These are phyloP conservation scores for Dallia pectoralis DNA, from an alignment of 2,797 vertebrate genomes.

Conservation along the genomic window DNA sequence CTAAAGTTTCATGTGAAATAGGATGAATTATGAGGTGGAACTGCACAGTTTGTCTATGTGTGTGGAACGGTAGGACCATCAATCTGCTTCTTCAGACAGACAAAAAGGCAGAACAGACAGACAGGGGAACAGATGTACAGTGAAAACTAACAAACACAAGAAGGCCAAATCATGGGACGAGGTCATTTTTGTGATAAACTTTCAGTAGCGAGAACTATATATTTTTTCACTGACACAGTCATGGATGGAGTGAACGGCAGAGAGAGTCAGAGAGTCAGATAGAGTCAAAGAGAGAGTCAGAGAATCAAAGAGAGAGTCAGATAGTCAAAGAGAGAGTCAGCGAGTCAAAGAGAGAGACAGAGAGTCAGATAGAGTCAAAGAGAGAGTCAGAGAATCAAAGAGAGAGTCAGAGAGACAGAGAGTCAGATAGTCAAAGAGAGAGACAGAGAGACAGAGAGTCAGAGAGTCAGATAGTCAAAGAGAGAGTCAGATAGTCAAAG, in stretches of 20 bases:
- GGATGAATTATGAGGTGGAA: neutral
- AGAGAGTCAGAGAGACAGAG: neutral
- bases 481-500: neutral
- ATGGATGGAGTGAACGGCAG: neutral
- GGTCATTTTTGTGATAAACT: neutral
- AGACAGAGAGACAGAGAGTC: neutral
- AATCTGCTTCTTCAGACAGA: constrained; percentile 1
- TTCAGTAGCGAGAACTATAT: neutral
- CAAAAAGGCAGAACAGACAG: constrained; percentile 2
- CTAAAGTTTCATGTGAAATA: neutral
- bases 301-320: neutral
- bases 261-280: neutral
- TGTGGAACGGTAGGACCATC: neutral
- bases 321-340: neutral
- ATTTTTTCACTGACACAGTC: neutral
- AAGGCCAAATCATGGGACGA: neutral
- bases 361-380: neutral
- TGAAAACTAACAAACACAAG: neutral
- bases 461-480: too few species aligned
- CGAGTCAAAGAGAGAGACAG: neutral
- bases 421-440: too few species aligned
- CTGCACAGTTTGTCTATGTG: neutral
- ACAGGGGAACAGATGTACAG: constrained; percentile 1
- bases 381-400: neutral
- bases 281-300: neutral